Evolutionary conservation across 2,888 invertebrate genomes (phyloP), one percentile per base, ranked within the genome.

Genomic region (Mesoligia furuncula): DNA sequence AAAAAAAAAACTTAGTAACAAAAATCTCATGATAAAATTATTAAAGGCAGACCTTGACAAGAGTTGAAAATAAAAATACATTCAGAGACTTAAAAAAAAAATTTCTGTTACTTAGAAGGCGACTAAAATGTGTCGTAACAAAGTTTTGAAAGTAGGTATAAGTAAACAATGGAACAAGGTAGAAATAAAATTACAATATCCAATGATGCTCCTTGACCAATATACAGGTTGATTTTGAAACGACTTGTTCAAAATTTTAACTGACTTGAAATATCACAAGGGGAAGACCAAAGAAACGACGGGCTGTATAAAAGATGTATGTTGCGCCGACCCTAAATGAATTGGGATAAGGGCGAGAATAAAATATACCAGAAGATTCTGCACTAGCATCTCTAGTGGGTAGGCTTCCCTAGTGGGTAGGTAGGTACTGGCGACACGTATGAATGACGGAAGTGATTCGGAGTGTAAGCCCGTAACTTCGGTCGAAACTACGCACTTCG

Each of bases 191-290:
- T 36, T 42, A 73, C 15, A 66, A 59, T 66, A 79, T 15, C 11
- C 73, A 51, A 27, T 61, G 73, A 73, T 66, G 65, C n/a, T 51
- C 31, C 48, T 42, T 51, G 24, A 62, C 39, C 5, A 20, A 42
- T 59, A 80, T 36, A 79, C 74, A 79, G 65, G 65, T 11, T 68
- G 68, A 27, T 64, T 27, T n/a, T n/a, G 2, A 77, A 59, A 77
- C 36, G 42, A 6, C 20, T 65, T 15, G 54, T 45, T 36, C 7
- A 36, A 13, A 31, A 24, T 36, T 74, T n/a, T 6, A 36, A 11
- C 4, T 45, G 65, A 27, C 2, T 17, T 24, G 24, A 17, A 17
- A 31, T 31, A 31, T 8, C 8, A 61, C 0, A 31, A 61, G 27
- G 4, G 4, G 31, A 31, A 31, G 1, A 20, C 20, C 9, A 61